Base-by-base conservation (phyloP, 2,888 invertebrate species). In the Cheilosia urbana region DNA sequence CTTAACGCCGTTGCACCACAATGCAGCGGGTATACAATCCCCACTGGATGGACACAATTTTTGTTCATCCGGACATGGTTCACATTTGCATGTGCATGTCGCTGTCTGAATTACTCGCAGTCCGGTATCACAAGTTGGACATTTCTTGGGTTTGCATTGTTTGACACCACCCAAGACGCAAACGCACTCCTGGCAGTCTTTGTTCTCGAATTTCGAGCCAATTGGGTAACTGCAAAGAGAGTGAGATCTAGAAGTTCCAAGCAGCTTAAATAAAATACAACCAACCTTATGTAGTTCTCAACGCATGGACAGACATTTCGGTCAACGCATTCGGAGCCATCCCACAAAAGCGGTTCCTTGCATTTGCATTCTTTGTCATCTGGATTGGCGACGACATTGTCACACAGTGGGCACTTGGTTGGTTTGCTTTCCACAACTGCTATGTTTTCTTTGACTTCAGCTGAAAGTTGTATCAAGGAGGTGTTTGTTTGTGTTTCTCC, bases 1-100 rank as follows among this genome's bases (percentile, higher is more conserved):
- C 85, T 94, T 93, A 0, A 96, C 92, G 0, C 96, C 97, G 90
- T 97, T 95, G 90, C 97, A 97, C 97, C 97, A 97, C 13, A 94
- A 92, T 0, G 93, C 92, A 47, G 94, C 93, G 0, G 95, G 93
- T 17, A 97, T 94, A 89, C 97, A 97, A 65, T 95, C 93, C 78
- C 95, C 95, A 90, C 95, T 96, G 0, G 96, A 96, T 1, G 95
- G 95, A 88, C 97, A 97, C 27, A 96, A 92, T 53, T 93, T 93
- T 17, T 95, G 94, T 21, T 94, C 94, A n/a, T 91, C 90, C 0
- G 95, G 94, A 88, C 97, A 97, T 0, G 95, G 94, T 89, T 95
- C 94, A 90, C 97, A 97, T 2, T 93, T 89, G 89, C 97, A 97
- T 19, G 93, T 93, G 90, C 97, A 97, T 0, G 94, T 91, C 13